Conservation (phyloP, 2,113 vertebrate species). For the Syngnathus scovelli region DNA sequence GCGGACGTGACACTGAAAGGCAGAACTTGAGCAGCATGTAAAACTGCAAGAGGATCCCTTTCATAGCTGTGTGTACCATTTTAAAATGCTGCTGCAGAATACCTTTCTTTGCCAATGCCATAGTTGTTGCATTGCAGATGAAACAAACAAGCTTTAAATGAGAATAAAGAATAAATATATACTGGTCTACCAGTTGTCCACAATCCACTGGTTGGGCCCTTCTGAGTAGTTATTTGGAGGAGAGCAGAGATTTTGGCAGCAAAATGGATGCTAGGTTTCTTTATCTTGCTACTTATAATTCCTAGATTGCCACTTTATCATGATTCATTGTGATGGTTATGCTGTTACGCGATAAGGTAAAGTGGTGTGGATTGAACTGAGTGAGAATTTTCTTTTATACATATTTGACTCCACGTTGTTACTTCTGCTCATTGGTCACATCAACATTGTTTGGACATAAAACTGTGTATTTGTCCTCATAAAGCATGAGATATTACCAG, state of each 20-base stretch:
- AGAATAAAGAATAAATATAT: too few relatives aligned
- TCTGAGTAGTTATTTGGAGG: too few relatives aligned
- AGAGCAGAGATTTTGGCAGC: neutral
- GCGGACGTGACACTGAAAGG: too few relatives aligned
- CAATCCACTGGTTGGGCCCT: too few relatives aligned
- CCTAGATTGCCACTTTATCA: neutral
- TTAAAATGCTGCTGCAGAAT: too few relatives aligned
- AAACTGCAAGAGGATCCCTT: too few relatives aligned
- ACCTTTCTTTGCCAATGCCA: too few relatives aligned
- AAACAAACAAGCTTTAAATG: too few relatives aligned
- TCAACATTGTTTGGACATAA: neutral
- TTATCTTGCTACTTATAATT: neutral
- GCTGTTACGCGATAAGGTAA: neutral
- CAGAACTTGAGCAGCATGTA: too few relatives aligned
- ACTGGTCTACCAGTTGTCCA: too few relatives aligned
- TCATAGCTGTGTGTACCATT: too few relatives aligned
- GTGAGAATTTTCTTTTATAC: neutral
- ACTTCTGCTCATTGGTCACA: neutral
- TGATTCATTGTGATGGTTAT: neutral
- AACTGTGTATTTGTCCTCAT: slow-evolving; percentile 1
- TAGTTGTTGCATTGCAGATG: too few relatives aligned
- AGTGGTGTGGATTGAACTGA: neutral
- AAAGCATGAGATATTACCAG: slow-evolving; percentile 13
- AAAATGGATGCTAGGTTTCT: neutral
- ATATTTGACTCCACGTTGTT: neutral